A percentile compares a stretch with the other conserved stretches of the same genome.
These are phyloP conservation scores for Oscheius onirici DNA, from an alignment of 2,888 invertebrate species.

Conservation along the genomic window DNA sequence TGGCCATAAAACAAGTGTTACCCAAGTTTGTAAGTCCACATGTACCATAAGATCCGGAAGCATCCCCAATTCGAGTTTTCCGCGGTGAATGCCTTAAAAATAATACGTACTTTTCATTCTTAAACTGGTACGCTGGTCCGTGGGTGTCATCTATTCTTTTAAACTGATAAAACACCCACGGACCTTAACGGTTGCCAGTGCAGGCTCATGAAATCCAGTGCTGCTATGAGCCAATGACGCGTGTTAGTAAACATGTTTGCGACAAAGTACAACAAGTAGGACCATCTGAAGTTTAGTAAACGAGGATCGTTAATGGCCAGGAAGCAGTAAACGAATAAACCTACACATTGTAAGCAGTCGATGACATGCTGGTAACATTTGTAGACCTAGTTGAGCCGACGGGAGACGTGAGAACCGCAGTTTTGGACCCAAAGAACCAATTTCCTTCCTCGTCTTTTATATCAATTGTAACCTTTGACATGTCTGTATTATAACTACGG, in stretches of 20 bases:
- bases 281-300: slow-evolving; percentile 21
- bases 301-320: neutral
- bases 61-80: neutral
- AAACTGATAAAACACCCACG: slow-evolving; percentile 28
- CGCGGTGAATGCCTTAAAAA: neutral
- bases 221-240: slow-evolving; percentile 21
- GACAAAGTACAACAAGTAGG: neutral
- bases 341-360: no score
- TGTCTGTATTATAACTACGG: no score
- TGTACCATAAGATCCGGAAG: slow-evolving; percentile 38
- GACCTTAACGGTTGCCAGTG: slow-evolving; percentile 18
- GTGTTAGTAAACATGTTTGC: slow-evolving; percentile 18
- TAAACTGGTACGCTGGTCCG: neutral
- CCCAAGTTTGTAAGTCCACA: slow-evolving; percentile 88
- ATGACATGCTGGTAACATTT: neutral
- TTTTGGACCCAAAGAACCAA: slow-evolving; percentile 36
- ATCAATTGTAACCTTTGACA: slow-evolving; percentile 45
- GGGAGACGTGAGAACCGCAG: neutral
- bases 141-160: neutral
- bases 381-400: neutral
- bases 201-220: slow-evolving; percentile 1
- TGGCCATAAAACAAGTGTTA: slow-evolving; percentile 95
- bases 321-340: neutral
- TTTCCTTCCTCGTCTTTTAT: slow-evolving; percentile 47
- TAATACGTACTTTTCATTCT: neutral